These are phyloP conservation scores for Drosophila falleni DNA, from an alignment of 2,888 invertebrate species.

Conservation along the genomic window DNA sequence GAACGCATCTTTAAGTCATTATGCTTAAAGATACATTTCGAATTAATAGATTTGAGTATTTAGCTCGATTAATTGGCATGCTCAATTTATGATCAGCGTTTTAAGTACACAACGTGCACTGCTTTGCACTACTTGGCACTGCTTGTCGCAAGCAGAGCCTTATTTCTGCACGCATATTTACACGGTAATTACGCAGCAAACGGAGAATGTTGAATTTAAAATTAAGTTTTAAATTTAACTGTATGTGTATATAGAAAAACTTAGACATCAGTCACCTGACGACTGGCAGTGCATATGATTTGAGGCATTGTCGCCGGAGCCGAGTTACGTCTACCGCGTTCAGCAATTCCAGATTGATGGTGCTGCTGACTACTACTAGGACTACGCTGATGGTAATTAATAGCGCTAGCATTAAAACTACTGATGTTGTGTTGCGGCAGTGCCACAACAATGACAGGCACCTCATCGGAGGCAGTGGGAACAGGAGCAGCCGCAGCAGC, in stretches of 20 bases:
- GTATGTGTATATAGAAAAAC: conserved; percentile 39
- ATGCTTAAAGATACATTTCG: conserved; percentile 3
- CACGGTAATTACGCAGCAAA: conserved; percentile 55
- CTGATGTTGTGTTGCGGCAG: conserved; percentile 69
- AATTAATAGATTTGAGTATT: conserved; percentile 4
- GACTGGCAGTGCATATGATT: conserved; percentile 82
- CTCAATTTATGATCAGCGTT: conserved; percentile 19
- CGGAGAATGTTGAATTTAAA: conserved; percentile 36
- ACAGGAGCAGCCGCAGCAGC: conserved; percentile 27
- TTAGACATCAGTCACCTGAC: conserved; percentile 85
- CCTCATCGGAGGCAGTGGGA: conserved; percentile 60
- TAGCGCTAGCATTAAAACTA: conserved; percentile 72
- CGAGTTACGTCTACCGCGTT: conserved; percentile 69
- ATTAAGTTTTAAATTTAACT: conserved; percentile 8
- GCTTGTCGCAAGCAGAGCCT: conserved; percentile 36
- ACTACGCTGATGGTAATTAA: conserved; percentile 68
- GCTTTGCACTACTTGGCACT: conserved; percentile 22
- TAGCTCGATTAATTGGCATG: conserved; percentile 8
- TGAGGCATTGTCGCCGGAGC: conserved; percentile 70
- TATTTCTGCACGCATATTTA: conserved; percentile 49
- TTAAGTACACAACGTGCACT: conserved; percentile 26
- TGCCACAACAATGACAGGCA: conserved; percentile 79
- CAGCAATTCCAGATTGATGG: conserved; percentile 36
- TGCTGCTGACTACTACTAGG: conserved; percentile 68
- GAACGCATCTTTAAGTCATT: conserved; percentile 9